Evolutionary conservation across 2,888 invertebrate genomes (phyloP), one percentile per base, ranked within the genome.

Genomic region (Temnothorax rugatulus): DNA sequence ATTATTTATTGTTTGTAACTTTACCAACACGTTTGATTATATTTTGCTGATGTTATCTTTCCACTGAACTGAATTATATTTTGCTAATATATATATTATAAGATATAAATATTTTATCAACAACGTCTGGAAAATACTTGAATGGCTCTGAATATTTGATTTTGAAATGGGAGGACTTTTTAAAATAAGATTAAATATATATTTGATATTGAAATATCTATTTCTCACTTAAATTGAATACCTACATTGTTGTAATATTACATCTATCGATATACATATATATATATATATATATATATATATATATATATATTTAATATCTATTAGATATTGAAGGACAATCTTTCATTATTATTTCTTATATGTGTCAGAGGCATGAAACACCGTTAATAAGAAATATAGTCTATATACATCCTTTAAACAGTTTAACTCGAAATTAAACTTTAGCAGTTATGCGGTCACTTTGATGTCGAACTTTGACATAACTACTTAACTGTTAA

Each of bases 401-500:
- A 47, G n/a, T 68, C 15, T 9, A 21, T 18, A 18, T 66, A 25
- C n/a, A 69, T 5, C 13, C 29, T 21, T 50, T 50, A 50, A 66
- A 44, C 11, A 2, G 34, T 69, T 69, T 50, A 69, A 50, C 13
- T 34, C 8, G 1, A 13, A 34, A 34, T 69, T 69, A 69, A 69
- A 69, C 50, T 68, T 68, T 50, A 34, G 4, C 4, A 69, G n/a
- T 69, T n/a, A 50, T 29, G 15, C n/a, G 21, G 52, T 71, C 34
- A 52, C 52, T 52, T 52, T 34, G 71, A 52, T 21, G 52, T 52
- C 52, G 15, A 71, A 71, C 34, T 71, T 71, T n/a, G 9, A 69
- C 29, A 34, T 34, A 69, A 69, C 52, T 68, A 47, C 47, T 69
- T 52, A 52, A 50, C 29, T n/a, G 8, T 52, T 52, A 69, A 71